Conservation (phyloP, 1,140 invertebrate species). For the Lucilia cuprina region DNA sequence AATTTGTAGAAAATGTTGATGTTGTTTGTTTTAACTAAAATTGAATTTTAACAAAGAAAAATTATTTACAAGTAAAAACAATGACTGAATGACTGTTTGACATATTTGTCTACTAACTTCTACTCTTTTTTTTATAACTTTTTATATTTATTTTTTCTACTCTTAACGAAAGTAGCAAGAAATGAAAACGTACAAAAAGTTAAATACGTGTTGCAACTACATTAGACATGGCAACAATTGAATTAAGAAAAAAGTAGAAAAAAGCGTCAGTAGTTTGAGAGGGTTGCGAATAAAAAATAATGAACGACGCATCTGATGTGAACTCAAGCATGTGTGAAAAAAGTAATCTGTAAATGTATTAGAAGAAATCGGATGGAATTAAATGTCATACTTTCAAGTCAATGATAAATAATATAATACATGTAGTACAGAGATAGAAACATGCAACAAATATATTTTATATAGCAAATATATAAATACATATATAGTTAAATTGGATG, state of each 20-base stretch:
- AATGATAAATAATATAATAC: not conserved
- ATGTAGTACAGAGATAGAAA: not conserved
- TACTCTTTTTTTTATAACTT: not conserved
- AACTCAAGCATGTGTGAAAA: slow-evolving; percentile 14
- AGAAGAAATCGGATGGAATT: slow-evolving; percentile 11
- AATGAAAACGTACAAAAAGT: not conserved
- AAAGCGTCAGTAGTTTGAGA: too few species aligned
- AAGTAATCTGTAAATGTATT: slow-evolving; percentile 5
- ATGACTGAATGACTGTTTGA: slow-evolving; percentile 4
- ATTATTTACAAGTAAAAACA: not conserved
- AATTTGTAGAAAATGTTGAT: not conserved
- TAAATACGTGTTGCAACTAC: not conserved
- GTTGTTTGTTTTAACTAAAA: not conserved
- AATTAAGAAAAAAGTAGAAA: too few species aligned
- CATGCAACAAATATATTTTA: too few species aligned
- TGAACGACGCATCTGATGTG: not conserved
- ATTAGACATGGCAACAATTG: not conserved
- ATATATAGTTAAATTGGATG: not conserved
- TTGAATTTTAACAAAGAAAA: not conserved
- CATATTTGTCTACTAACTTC: not conserved
- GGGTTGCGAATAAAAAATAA: too few species aligned
- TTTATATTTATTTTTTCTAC: not conserved
- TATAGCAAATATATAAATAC: too few species aligned
- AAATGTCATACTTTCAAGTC: not conserved
- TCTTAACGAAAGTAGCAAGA: not conserved